Conservation (phyloP, 2,888 invertebrate genomes). For the Homarus gammarus region DNA sequence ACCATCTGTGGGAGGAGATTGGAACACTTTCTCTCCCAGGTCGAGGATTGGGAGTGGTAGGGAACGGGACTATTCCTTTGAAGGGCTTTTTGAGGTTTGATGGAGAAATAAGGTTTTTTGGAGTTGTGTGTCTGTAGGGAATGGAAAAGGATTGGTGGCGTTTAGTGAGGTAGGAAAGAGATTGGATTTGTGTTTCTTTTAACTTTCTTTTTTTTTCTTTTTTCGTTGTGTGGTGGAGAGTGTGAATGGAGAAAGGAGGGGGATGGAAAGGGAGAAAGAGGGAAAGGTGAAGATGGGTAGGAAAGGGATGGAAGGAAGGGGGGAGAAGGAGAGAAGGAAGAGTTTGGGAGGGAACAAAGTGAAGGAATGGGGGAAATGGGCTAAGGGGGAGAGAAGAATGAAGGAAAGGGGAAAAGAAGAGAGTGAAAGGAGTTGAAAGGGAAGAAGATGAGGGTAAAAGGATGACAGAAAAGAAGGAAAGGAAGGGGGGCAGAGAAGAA, state of each 20-base stretch:
- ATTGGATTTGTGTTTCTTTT: no score
- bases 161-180: no score
- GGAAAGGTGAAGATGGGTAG: neutral
- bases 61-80: no score
- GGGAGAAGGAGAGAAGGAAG: neutral
- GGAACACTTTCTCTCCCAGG: no score
- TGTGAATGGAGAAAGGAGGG: neutral
- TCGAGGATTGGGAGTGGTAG: no score
- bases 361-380: neutral
- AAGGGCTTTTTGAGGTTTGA: neutral
- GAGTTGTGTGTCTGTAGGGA: no score
- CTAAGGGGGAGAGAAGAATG: neutral
- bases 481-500: neutral
- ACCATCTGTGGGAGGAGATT: no score
- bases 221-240: no score
- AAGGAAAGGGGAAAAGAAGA: constrained; percentile 2
- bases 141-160: no score
- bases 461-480: neutral
- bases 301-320: neutral
- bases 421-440: neutral
- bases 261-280: neutral
- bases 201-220: no score
- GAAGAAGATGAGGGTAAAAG: neutral
- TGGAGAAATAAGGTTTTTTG: no score
- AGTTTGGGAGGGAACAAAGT: neutral